Conservation (phyloP, 2,888 invertebrate species). For the Coecobrya sp. region DNA sequence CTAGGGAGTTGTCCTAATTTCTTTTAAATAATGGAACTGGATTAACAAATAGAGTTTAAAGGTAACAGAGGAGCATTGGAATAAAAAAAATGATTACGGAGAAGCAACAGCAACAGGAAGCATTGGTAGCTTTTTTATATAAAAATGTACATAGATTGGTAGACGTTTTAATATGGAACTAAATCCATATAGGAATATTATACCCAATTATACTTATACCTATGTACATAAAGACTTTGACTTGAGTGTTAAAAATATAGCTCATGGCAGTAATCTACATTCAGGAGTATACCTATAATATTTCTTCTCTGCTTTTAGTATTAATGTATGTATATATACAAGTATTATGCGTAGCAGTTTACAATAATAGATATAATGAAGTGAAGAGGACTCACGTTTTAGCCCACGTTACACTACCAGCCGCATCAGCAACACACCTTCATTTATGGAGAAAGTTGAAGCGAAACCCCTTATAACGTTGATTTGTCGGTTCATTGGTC, state of each 20-base stretch:
- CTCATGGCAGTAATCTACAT: background rate
- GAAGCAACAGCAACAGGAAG: background rate
- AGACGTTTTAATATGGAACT: background rate
- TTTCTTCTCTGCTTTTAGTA: no score
- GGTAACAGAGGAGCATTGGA: background rate
- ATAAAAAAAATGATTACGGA: background rate
- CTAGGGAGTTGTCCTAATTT: slow-evolving; percentile 36
- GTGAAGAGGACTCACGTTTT: no score
- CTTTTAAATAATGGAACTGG: slow-evolving; percentile 54
- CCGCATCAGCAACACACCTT: background rate
- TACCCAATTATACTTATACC: no score
- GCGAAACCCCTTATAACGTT: slow-evolving; percentile 31
- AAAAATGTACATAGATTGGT: background rate
- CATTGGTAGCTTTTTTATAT: background rate
- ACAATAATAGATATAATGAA: no score
- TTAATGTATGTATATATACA: no score
- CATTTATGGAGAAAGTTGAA: background rate
- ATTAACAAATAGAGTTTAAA: slow-evolving; percentile 62
- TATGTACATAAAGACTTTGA: background rate
- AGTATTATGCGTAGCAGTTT: no score
- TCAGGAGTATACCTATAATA: no score
- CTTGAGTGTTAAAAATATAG: background rate
- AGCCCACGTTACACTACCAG: no score
- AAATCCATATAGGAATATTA: no score
- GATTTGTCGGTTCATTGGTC: slow-evolving; percentile 66